Percentiles rank a stretch among this genome's conserved stretches.
These are phyloP conservation scores for Pteria penguin DNA, from an alignment of 2,888 invertebrate species.

Conservation along the genomic window DNA sequence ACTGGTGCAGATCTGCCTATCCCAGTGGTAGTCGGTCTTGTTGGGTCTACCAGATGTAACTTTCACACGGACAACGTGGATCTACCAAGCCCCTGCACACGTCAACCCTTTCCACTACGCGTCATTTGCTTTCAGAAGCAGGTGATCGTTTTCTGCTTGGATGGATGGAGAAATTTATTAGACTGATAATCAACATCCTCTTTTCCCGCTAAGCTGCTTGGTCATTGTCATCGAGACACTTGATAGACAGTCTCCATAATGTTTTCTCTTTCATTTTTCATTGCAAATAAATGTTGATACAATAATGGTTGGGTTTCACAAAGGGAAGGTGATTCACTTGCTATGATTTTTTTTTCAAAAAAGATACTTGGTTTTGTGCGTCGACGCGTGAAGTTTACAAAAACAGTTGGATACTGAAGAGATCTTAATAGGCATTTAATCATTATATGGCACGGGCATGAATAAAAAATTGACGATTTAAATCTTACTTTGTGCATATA, in stretches of 20 bases:
- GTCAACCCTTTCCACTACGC: background rate
- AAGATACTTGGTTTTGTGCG: too few species aligned
- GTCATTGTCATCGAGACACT: background rate
- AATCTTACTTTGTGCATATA: too few species aligned
- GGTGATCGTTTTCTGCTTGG: conserved; percentile 46
- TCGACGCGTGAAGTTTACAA: too few species aligned
- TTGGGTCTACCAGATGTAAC: conserved; percentile 38
- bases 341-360: too few species aligned
- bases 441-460: too few species aligned
- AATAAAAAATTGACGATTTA: too few species aligned
- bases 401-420: too few species aligned
- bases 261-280: conserved; percentile 2
- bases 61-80: conserved; percentile 35
- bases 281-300: conserved; percentile 4
- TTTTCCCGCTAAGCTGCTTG: background rate
- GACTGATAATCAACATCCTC: conserved; percentile 18
- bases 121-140: conserved; percentile 35
- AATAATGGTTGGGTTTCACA: background rate
- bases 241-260: background rate
- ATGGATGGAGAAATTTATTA: conserved; percentile 27
- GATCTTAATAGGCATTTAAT: too few species aligned
- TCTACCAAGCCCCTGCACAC: conserved; percentile 29
- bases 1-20: background rate
- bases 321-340: background rate
- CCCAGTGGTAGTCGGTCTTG: background rate